A percentile compares a stretch with the other conserved stretches of the same genome.
These are phyloP conservation scores for Ametastegia equiseti DNA, from an alignment of 2,888 invertebrate genomes.

Conservation along the genomic window DNA sequence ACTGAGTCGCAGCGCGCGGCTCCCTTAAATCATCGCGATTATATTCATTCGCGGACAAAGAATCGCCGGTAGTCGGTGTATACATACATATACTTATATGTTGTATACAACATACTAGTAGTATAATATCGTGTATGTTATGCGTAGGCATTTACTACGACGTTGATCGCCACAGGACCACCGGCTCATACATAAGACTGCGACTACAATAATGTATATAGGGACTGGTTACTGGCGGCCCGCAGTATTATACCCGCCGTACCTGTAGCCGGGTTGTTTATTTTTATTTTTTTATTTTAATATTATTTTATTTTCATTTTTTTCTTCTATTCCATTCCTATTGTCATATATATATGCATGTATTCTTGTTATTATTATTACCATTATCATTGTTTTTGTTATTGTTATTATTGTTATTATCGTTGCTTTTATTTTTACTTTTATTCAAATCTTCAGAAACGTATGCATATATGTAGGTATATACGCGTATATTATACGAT, in stretches of 20 bases:
- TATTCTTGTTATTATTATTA: too few relatives aligned
- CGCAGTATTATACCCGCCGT: not conserved
- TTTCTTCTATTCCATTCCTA: not conserved
- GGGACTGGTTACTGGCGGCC: conserved; percentile 31
- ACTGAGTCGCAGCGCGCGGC: conserved; percentile 65
- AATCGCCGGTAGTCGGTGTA: not conserved
- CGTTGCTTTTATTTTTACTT: not conserved
- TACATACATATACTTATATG: not conserved
- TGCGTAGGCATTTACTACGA: too few relatives aligned
- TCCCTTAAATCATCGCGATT: conserved; percentile 61
- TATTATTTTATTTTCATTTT: not conserved
- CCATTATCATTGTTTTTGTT: too few relatives aligned
- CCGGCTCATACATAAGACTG: too few relatives aligned
- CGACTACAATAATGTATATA: too few relatives aligned
- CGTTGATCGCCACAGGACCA: not conserved
- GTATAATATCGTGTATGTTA: too few relatives aligned
- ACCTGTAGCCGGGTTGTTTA: not conserved
- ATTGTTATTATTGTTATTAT: too few relatives aligned
- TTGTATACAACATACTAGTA: too few relatives aligned
- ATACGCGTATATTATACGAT: not conserved
- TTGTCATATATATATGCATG: too few relatives aligned
- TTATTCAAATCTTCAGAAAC: conserved; percentile 23
- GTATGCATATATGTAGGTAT: too few relatives aligned
- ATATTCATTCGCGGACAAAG: conserved; percentile 55
- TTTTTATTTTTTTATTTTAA: not conserved